These are phyloP conservation scores for Seriola dumerili DNA, from an alignment of 2,113 vertebrate genomes.

Conservation along the genomic window DNA sequence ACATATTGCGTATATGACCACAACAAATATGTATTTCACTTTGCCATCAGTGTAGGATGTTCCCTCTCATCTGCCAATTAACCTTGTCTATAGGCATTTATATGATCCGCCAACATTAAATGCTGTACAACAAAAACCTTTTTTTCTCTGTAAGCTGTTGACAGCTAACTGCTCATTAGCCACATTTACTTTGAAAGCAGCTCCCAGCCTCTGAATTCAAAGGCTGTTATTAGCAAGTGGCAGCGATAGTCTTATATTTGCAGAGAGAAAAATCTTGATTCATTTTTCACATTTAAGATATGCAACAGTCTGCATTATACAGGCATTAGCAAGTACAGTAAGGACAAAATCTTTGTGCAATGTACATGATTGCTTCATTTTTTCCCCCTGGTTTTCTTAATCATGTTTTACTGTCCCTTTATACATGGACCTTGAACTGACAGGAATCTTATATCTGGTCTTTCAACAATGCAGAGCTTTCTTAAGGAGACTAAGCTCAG, in stretches of 20 bases:
- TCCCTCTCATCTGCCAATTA: slow-evolving; percentile 52
- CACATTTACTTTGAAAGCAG: slow-evolving; percentile 58
- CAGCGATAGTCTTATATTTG: slow-evolving; percentile 6
- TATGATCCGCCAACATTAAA: slow-evolving; percentile 34
- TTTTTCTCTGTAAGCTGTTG: slow-evolving; percentile 42
- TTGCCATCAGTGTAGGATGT: slow-evolving; percentile 23
- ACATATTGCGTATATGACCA: background rate
- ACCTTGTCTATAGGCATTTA: slow-evolving; percentile 46
- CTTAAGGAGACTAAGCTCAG: slow-evolving; percentile 18
- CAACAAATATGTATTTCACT: slow-evolving; percentile 17
- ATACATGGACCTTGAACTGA: slow-evolving; percentile 21
- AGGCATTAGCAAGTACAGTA: background rate
- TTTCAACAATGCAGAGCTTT: slow-evolving; percentile 22
- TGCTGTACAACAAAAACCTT: slow-evolving; percentile 36
- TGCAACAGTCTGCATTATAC: background rate
- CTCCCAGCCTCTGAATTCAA: slow-evolving; percentile 46
- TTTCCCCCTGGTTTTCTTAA: slow-evolving; percentile 21
- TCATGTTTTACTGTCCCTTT: slow-evolving; percentile 4
- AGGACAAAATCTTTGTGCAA: slow-evolving; percentile 12
- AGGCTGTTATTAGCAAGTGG: slow-evolving; percentile 36
- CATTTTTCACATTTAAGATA: background rate
- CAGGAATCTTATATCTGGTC: background rate
- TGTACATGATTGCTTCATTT: background rate
- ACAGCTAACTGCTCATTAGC: slow-evolving; percentile 58
- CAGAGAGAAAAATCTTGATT: background rate